Evolutionary conservation across 2,113 vertebrate species (phyloP).

Genomic region (Octodon degus): DNA sequence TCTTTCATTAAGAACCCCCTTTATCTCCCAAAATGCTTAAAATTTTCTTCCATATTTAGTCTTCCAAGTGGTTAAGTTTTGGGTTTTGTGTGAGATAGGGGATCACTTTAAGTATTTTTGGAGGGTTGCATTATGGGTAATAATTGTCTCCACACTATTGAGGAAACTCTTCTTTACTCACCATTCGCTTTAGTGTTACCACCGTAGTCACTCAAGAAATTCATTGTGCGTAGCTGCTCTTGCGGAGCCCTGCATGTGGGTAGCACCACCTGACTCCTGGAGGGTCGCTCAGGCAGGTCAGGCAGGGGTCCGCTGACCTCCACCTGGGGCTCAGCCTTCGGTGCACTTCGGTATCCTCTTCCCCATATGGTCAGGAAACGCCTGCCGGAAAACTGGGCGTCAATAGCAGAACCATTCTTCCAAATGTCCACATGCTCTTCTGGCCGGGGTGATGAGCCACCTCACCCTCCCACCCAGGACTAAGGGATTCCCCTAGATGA

Average conservation of each 20-base stretch:
- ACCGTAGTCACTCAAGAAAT: neutral
- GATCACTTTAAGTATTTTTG: neutral
- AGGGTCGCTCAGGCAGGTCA: neutral
- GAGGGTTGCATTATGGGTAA: neutral
- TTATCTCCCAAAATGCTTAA: conserved; percentile 34
- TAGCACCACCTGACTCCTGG: neutral
- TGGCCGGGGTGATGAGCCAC: neutral
- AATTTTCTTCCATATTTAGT: neutral
- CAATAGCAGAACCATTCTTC: neutral
- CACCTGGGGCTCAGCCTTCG: neutral
- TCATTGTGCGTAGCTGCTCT: neutral
- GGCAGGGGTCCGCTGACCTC: neutral
- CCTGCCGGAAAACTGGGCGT: neutral
- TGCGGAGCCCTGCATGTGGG: too few species aligned
- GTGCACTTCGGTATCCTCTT: neutral
- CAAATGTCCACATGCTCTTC: neutral
- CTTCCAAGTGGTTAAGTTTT: neutral
- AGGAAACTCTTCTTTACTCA: neutral
- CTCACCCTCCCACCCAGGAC: neutral
- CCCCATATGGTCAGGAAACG: neutral
- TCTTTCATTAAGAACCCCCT: neutral
- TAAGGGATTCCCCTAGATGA: neutral
- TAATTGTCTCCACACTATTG: neutral
- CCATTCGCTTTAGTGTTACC: neutral
- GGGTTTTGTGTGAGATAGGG: neutral